A percentile compares a stretch with the other conserved stretches of the same genome.
Evolutionary conservation across 2,888 invertebrate genomes (phyloP).

Genomic region (Epiblema foenella): DNA sequence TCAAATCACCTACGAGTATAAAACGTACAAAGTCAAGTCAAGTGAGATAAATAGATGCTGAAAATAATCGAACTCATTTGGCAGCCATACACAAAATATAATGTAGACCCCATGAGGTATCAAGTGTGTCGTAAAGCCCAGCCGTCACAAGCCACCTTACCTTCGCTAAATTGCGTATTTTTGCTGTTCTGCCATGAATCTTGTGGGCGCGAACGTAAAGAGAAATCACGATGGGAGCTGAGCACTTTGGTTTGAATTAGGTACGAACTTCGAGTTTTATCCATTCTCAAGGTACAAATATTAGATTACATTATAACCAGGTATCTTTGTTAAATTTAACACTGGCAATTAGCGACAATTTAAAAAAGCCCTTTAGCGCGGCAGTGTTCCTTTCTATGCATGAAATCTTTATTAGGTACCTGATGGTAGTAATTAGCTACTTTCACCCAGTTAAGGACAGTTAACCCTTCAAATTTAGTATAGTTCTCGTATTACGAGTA

Average conservation of each 20-base stretch:
- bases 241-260: constrained; percentile 1
- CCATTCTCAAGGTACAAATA: neutral
- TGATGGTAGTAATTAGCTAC: too few relatives aligned
- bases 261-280: neutral
- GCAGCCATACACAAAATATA: constrained; percentile 15
- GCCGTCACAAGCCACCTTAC: constrained; percentile 37
- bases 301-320: too few relatives aligned
- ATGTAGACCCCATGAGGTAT: constrained; percentile 32
- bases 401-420: neutral
- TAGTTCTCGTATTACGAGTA: too few relatives aligned
- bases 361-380: neutral
- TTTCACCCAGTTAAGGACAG: neutral
- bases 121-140: constrained; percentile 40
- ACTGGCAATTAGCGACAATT: neutral
- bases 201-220: neutral
- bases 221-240: neutral
- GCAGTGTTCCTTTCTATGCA: neutral
- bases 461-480: neutral
- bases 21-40: neutral
- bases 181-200: constrained; percentile 24
- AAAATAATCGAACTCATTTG: constrained; percentile 26
- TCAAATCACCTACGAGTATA: neutral
- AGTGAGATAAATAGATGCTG: constrained; percentile 23
- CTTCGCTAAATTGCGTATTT: constrained; percentile 22
- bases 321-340: too few relatives aligned